Conservation (phyloP, 2,797 vertebrate genomes). For the Clangula hyemalis region DNA sequence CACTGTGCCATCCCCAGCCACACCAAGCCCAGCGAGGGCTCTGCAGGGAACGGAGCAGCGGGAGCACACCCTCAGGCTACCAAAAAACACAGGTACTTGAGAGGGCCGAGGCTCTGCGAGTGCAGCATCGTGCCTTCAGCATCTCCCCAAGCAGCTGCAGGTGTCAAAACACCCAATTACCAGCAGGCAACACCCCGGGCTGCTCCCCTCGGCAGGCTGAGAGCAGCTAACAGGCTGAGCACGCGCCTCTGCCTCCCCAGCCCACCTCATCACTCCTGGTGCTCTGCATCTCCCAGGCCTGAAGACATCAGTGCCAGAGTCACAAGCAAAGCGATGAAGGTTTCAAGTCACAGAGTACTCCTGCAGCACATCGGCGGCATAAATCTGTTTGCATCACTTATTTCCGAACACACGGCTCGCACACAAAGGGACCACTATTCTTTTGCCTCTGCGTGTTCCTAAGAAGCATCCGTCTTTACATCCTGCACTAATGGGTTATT, state of each 20-base stretch:
- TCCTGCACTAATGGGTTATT: constrained; percentile 33
- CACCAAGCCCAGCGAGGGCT: not conserved
- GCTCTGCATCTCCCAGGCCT: not conserved
- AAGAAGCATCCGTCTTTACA: constrained; percentile 29
- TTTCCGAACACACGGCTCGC: constrained; percentile 4
- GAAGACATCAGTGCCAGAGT: not conserved
- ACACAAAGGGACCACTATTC: constrained; percentile 5
- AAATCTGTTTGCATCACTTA: constrained; percentile 23
- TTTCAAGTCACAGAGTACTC: not conserved
- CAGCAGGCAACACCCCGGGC: not conserved
- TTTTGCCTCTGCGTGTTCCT: not conserved
- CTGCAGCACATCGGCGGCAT: not conserved
- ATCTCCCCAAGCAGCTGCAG: not conserved
- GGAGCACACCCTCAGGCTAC: not conserved
- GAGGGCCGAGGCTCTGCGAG: not conserved
- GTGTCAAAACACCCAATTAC: not conserved
- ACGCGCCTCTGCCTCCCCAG: not conserved
- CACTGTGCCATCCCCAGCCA: not conserved
- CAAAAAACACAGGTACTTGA: not conserved
- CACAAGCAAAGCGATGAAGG: not conserved
- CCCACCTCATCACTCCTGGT: rapidly evolving
- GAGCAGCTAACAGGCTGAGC: rapidly evolving
- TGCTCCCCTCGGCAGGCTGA: not conserved
- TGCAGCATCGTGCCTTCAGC: rapidly evolving
- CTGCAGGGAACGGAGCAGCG: not conserved